A percentile compares a stretch with the other conserved stretches of the same genome.
phyloP scores from a whole-genome alignment of 1,140 invertebrate species.

The Ephestia elutella region DNA sequence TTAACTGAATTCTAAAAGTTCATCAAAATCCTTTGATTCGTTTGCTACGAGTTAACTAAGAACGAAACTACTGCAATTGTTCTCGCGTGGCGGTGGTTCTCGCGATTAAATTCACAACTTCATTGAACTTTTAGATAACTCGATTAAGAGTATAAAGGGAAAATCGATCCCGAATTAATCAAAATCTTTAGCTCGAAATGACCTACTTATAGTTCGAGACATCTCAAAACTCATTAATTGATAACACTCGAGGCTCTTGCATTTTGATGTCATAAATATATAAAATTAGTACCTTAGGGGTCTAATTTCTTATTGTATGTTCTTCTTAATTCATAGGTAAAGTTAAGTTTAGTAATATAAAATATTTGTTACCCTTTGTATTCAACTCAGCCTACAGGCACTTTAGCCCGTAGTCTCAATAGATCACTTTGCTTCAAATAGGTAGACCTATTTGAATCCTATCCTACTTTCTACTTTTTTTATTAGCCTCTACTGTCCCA shows the following conservation, averaged over 20 bases:
- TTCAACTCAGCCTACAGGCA: too few relatives aligned
- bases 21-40: neutral
- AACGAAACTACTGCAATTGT: neutral
- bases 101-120: neutral
- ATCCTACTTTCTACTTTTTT: too few relatives aligned
- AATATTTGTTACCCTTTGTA: too few relatives aligned
- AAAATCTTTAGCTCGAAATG: neutral
- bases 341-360: too few relatives aligned
- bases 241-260: neutral
- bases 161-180: neutral
- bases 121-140: neutral
- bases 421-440: too few relatives aligned
- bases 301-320: too few relatives aligned
- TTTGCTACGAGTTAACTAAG: neutral
- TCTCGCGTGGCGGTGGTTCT: neutral
- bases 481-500: too few relatives aligned
- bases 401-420: too few relatives aligned
- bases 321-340: too few relatives aligned
- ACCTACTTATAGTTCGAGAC: neutral
- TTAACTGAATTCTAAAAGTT: neutral
- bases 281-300: neutral
- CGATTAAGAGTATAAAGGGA: neutral
- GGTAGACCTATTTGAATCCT: too few relatives aligned
- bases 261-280: neutral
- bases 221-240: neutral